Conservation (phyloP, 2,797 vertebrate genomes). For the Otolemur crassicaudatus region DNA sequence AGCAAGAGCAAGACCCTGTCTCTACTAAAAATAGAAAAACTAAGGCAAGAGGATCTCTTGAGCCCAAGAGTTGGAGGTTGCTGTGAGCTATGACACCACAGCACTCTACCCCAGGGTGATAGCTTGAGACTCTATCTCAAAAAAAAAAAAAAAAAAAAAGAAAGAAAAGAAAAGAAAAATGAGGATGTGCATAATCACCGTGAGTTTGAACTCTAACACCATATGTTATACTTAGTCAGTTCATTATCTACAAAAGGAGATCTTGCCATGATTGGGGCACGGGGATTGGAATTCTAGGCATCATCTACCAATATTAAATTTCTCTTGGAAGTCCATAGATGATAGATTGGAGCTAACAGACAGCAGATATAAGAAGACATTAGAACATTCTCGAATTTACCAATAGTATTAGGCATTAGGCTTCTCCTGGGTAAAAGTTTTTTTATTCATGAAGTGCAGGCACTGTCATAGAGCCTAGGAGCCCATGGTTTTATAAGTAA, state of each 20-base stretch:
- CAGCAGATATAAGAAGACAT: background rate
- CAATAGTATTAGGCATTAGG: background rate
- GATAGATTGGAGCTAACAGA: background rate
- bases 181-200: background rate
- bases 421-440: background rate
- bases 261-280: background rate
- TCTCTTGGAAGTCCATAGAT: background rate
- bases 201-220: background rate
- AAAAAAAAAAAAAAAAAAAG: too few species aligned
- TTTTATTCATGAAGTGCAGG: background rate
- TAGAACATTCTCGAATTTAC: background rate
- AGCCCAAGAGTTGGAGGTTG: too few species aligned
- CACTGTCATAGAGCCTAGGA: too few species aligned
- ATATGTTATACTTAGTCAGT: background rate
- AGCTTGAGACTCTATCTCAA: too few species aligned
- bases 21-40: too few species aligned
- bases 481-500: background rate
- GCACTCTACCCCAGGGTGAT: too few species aligned
- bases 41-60: too few species aligned
- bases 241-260: background rate
- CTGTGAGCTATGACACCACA: too few species aligned
- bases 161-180: too few species aligned
- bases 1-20: too few species aligned
- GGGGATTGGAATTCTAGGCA: background rate
- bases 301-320: background rate